Evolutionary conservation across 2,888 invertebrate genomes (phyloP), one percentile per base, ranked within the genome.

Genomic region (Phalera bucephala): DNA sequence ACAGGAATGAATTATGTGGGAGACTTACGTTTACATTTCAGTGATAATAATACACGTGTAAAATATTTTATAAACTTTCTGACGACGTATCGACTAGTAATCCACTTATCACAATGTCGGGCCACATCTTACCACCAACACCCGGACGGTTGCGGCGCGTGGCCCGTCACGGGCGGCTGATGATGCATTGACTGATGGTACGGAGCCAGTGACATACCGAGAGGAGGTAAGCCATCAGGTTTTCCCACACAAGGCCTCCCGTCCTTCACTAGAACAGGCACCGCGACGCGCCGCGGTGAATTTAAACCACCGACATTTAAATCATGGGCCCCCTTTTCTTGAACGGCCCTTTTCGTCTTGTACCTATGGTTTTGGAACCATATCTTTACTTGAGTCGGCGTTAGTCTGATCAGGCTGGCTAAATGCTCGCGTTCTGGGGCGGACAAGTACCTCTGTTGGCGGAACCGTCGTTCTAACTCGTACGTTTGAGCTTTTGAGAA

Each of bases 321-420:
- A 43, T 94, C 93, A 54, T 94, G 93, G 52, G 93, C 81, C 10
- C 95, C 95, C 80, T 98, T 96, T 81, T 99, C 99, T 70, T 97
- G 97, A 40, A 97, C 95, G 0, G 99, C 97, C n/a, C 99, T 91
- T 87, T 99, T 99, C 69, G 99, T 98, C 91, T 99, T 99, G 90
- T 99, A 99, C 71, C 98, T 94, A 79, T 99, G 99, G 81, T 99
- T 99, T 80, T 99, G 99, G 89, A 99, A 99, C 99, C 99, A 99
- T 65, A 99, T 99, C 87, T 99, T 99, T 32, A 96, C 96, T 90
- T 99, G 99, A 1, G 99, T 99, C 0, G 99, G 99, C 1, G 99
- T 99, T 40, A 99, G 91, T 37, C 97, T 92, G 51, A 99, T 99
- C 64, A 98, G 91, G 49, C 96, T 96, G 1, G 99, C 99, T 52